phyloP scores from a whole-genome alignment of 2,888 invertebrate species.

The Pandemis heparana region DNA sequence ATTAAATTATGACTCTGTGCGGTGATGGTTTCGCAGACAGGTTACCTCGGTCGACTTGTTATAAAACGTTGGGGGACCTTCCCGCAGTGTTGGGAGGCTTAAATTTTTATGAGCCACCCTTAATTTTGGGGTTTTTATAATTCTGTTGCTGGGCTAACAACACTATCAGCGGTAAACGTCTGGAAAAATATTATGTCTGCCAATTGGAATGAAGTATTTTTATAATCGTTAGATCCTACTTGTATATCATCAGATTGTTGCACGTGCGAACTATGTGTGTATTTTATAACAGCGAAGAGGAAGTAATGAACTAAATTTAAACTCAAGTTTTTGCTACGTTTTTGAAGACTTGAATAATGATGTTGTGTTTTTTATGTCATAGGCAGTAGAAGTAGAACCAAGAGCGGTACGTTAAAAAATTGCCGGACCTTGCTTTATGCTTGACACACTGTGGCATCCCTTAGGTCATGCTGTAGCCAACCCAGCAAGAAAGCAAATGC shows the following conservation, averaged over 20 bases:
- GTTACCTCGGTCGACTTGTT: constrained; percentile 5
- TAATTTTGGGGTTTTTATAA: background rate
- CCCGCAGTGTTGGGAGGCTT: background rate
- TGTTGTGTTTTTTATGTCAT: too few species aligned
- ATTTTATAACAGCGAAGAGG: background rate
- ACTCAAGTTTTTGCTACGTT: too few species aligned
- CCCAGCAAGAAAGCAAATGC: too few species aligned
- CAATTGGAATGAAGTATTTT: constrained; percentile 5
- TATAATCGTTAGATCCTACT: background rate
- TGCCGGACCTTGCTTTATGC: too few species aligned
- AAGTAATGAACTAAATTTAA: too few species aligned
- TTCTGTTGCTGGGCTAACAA: background rate
- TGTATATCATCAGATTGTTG: background rate
- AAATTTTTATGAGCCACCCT: background rate
- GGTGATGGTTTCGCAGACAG: constrained; percentile 12
- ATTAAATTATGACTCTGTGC: constrained; percentile 33
- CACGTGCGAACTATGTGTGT: background rate
- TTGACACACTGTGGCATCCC: too few species aligned
- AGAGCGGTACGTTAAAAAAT: too few species aligned
- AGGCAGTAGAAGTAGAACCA: too few species aligned
- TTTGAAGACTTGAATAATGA: too few species aligned
- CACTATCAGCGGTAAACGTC: background rate
- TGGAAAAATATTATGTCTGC: background rate
- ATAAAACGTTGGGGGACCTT: background rate
- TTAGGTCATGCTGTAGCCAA: too few species aligned